Evolutionary conservation across 2,888 invertebrate species (phyloP), one percentile per base, ranked within the genome.

Genomic region (Mythimna lalbum): DNA sequence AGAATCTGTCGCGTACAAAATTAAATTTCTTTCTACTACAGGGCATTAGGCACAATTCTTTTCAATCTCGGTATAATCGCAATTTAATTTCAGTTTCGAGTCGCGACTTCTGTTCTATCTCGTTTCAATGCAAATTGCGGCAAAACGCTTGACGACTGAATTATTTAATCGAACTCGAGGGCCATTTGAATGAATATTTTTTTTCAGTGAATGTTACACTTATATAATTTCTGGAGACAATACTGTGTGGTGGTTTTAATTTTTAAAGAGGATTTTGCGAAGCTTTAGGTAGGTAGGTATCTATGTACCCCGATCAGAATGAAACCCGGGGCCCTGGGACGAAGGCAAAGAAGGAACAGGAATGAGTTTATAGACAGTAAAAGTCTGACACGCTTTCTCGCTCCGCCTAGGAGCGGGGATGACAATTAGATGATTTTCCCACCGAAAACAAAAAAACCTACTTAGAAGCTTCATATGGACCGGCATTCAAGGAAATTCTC

Each of bases 91-190:
- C 88, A 88, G 87, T 89, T 87, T 88, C 89, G 79, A 85, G 84
- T 87, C 84, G 86, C 86, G 88, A 90, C 89, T 90, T 89, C 88
- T 89, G 87, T 86, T 81, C 86, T 85, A 89, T 89, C 92, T 93
- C 91, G 90, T 93, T 90, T 93, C 92, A 89, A 93, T 93, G 93
- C 90, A 90, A 92, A 93, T 92, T 90, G 87, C 80, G 86, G 83
- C 86, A 88, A 90, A 90, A 89, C 82, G 87, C 80, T 90, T 86
- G 87, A 88, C 87, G 85, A 84, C 84, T 88, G 90, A 89, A 91
- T 90, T 89, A 89, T 91, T 91, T 88, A 90, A 91, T 89, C 85
- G 84, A 82, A 85, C 72, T 65, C 79, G 69, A 72, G 69, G 69
- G 69, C 65, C 64, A 68, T 80, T 80, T 72, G 74, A 84, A 88